Base-by-base conservation (phyloP, 2,113 vertebrate genomes). In the Ia io region DNA sequence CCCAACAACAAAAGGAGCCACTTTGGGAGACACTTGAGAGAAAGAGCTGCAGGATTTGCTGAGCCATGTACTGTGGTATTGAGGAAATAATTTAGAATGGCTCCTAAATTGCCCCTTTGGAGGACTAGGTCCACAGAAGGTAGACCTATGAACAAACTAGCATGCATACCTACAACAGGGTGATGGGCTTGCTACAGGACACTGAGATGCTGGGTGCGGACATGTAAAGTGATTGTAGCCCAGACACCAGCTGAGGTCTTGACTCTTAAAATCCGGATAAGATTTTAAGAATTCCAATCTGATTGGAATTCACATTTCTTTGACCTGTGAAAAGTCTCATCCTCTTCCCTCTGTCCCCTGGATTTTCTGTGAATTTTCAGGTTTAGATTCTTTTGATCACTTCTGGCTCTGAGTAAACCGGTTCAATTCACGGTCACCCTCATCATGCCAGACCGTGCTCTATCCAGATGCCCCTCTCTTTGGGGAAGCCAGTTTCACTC, bases 151-250 rank as follows among this genome's bases (percentile, higher is more conserved):
- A 25, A 69, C 0, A 9, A 28, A 32, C 18, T 8, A 22, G 42
- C 13, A 32, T 11, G 16, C 2, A 12, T 4, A 9, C 25, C 37
- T 4, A 3, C 0, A 17, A 17, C 20, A 23, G 82, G 13, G 47
- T 4, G 30, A 28, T 0, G 3, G 42, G n/a, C 40, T 73, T 65
- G 76, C 16, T 61, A 56, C 3, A 32, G 47, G 69, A 16, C 17
- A 6, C 53, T 4, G 74, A 44, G 44, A 22, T 8, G 90, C 35
- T 61, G 32, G 9, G 25, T 16, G 28, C 23, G 65, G 37, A 28
- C 73, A 32, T 12, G 12, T 18, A 5, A 76, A 84, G 20, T 3
- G 6, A 17, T 18, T 28, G 63, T 11, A 40, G 61, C n/a, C n/a
- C 22, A 47, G 80, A 53, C 9, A 30, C 23, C 12, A 42, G 35